These are phyloP conservation scores for Glaucidium brasilianum DNA, from an alignment of 2,113 vertebrate species.

Conservation along the genomic window DNA sequence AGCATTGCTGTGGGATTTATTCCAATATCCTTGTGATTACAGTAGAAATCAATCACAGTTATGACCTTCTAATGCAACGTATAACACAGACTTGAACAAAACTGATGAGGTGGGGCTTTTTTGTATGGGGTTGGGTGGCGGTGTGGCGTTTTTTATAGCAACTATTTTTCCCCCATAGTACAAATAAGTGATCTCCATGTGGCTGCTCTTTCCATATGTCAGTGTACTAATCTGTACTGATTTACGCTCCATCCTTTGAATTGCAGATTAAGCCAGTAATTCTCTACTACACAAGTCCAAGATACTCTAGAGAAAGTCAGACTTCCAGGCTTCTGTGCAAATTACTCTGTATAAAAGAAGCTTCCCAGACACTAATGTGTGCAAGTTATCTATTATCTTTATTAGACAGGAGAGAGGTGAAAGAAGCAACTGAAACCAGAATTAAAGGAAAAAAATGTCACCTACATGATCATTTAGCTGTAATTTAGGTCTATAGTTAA, in stretches of 20 bases:
- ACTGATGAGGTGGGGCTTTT: rapidly evolving
- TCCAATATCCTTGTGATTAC: neutral
- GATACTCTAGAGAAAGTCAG: neutral
- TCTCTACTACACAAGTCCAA: neutral
- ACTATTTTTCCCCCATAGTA: neutral
- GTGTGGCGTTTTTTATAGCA: neutral
- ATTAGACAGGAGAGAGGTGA: neutral
- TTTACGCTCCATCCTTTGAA: neutral
- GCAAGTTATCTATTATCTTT: neutral
- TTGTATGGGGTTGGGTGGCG: neutral
- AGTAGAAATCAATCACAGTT: neutral
- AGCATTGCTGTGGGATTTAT: neutral
- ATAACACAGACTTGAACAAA: neutral
- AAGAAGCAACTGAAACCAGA: neutral
- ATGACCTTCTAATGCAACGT: neutral
- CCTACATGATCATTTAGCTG: neutral
- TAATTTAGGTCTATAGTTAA: neutral
- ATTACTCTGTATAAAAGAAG: neutral
- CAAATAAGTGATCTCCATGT: neutral
- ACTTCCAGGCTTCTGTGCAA: neutral
- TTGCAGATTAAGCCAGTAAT: neutral
- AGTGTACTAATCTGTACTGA: neutral
- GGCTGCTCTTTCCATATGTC: neutral
- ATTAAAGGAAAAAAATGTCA: neutral
- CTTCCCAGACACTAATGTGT: neutral